Evolutionary conservation across 1,140 invertebrate genomes (phyloP).

Genomic region (Papilio glaucus): DNA sequence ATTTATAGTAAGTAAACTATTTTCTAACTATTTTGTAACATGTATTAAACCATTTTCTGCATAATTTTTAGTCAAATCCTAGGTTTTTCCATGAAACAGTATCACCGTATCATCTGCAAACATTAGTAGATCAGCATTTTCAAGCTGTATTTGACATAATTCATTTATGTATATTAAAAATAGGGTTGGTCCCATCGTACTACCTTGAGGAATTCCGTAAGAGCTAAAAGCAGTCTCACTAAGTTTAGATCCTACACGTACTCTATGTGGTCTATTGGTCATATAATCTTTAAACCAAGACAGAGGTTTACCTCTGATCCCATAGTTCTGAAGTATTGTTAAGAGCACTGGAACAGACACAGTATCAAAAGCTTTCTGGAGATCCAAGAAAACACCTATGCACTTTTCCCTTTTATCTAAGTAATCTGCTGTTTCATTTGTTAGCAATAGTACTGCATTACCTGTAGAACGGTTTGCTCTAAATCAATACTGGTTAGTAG

Average conservation of each 20-base stretch:
- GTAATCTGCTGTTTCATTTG: neutral
- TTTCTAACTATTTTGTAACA: neutral
- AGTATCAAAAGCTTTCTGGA: too few species aligned
- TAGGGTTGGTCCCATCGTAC: neutral
- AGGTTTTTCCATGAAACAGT: neutral
- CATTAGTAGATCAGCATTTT: neutral
- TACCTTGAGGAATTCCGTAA: neutral
- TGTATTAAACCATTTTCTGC: too few species aligned
- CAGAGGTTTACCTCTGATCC: constrained; percentile 20
- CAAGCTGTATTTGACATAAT: neutral
- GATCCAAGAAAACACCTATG: neutral
- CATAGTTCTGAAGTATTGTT: neutral
- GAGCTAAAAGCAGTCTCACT: constrained; percentile 9
- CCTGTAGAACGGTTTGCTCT: neutral
- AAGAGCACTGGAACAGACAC: neutral
- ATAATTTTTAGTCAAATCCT: neutral
- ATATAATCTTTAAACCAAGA: constrained; percentile 32
- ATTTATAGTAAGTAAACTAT: neutral
- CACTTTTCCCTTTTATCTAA: neutral
- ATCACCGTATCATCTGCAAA: neutral
- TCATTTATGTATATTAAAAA: too few species aligned
- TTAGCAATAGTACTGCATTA: neutral
- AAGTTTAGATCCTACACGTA: neutral
- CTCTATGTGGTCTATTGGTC: constrained; percentile 11
- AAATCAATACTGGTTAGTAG: neutral